Evolutionary conservation across 2,888 invertebrate species (phyloP).

Genomic region (Melinopterus prodromus): DNA sequence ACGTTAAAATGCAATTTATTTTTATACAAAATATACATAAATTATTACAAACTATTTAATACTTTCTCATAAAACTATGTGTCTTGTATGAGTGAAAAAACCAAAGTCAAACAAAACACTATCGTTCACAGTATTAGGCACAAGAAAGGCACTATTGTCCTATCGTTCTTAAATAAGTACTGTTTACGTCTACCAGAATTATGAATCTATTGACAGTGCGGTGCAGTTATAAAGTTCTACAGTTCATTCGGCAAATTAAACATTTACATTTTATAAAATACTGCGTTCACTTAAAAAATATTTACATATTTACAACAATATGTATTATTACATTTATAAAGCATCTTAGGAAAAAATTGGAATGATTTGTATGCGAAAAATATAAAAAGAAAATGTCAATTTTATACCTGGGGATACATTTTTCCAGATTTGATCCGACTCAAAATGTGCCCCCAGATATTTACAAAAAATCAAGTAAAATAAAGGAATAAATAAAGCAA

Average conservation of each 20-base stretch:
- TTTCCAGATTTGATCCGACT: constrained; percentile 5
- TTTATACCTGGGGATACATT: constrained; percentile 15
- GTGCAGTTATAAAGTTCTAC: constrained; percentile 8
- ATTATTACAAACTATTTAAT: constrained; percentile 48
- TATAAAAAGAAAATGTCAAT: constrained; percentile 6
- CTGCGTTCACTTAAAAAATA: constrained; percentile 46
- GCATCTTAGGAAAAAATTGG: constrained; percentile 38
- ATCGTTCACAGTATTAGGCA: constrained; percentile 47
- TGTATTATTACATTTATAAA: constrained; percentile 41
- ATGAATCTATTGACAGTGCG: constrained; percentile 13
- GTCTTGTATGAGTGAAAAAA: constrained; percentile 25
- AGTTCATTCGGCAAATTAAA: constrained; percentile 20
- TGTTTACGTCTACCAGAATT: constrained; percentile 31
- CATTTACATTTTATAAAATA: constrained; percentile 45
- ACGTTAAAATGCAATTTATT: constrained; percentile 44
- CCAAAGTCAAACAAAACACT: constrained; percentile 12
- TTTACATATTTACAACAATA: constrained; percentile 56
- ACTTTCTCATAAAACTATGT: constrained; percentile 42
- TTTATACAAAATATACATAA: constrained; percentile 59
- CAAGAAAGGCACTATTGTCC: constrained; percentile 57
- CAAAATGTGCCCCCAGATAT: constrained; percentile 10
- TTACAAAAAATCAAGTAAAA: constrained; percentile 23
- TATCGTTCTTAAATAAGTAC: constrained; percentile 52
- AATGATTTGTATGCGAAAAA: constrained; percentile 34
- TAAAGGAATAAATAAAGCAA: constrained; percentile 33